Conservation (phyloP, 2,888 invertebrate species). For the Synanthedon myopaeformis region DNA sequence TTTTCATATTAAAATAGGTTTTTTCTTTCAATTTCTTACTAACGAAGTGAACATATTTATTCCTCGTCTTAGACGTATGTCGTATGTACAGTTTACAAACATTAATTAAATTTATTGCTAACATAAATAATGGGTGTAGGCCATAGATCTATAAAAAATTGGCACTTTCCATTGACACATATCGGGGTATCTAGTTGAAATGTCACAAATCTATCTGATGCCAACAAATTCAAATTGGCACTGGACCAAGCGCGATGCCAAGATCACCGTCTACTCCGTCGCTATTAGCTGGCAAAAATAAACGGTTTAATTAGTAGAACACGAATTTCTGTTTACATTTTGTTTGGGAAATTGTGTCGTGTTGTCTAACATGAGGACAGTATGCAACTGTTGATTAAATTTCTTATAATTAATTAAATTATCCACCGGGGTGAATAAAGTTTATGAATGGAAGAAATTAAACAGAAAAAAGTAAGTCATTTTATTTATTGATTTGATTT, state of each 20-base stretch:
- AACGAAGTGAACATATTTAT: too few species aligned
- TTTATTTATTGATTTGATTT: neutral
- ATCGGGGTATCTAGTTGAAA: slow-evolving; percentile 11
- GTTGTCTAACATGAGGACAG: neutral
- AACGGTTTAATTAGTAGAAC: neutral
- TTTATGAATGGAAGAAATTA: neutral
- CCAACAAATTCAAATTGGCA: slow-evolving; percentile 20
- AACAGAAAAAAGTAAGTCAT: neutral
- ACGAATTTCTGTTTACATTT: neutral
- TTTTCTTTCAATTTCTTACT: too few species aligned
- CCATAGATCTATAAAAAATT: neutral
- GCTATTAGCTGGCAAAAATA: neutral
- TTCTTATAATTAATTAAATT: neutral
- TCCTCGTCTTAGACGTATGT: too few species aligned
- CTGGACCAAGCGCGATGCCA: slow-evolving; percentile 13
- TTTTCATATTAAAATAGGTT: too few species aligned
- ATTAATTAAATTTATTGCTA: too few species aligned
- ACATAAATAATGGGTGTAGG: neutral
- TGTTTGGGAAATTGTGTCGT: neutral
- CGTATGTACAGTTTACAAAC: too few species aligned
- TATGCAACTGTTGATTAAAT: neutral
- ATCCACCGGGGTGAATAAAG: neutral
- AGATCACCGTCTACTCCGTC: neutral
- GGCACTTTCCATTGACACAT: neutral
- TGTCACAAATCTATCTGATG: slow-evolving; percentile 16